These are phyloP conservation scores for Crepidodera aurea DNA, from an alignment of 2,888 invertebrate species.

Conservation along the genomic window DNA sequence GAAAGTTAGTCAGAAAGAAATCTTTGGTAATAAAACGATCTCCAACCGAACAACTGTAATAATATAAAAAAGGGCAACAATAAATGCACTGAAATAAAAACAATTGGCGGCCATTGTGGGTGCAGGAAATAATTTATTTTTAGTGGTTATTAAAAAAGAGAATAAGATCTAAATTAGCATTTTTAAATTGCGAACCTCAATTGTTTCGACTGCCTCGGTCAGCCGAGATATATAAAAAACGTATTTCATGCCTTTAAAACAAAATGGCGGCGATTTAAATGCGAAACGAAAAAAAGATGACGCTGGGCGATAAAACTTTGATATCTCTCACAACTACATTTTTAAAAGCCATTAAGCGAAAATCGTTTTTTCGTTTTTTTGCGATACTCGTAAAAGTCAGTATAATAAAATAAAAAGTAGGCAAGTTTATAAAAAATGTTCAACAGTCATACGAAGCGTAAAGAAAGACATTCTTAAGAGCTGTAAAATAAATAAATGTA, in stretches of 20 bases:
- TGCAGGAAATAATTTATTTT: slow-evolving; percentile 36
- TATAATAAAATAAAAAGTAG: too few species aligned
- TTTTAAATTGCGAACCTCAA: slow-evolving; percentile 36
- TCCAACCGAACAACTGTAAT: too few species aligned
- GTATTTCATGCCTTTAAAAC: slow-evolving; percentile 26
- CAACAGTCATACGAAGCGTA: too few species aligned
- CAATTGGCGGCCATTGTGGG: slow-evolving; percentile 29
- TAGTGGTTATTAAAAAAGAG: slow-evolving; percentile 31
- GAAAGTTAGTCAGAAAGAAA: too few species aligned
- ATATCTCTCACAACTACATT: not conserved
- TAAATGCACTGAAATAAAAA: slow-evolving; percentile 14
- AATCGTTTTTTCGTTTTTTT: not conserved
- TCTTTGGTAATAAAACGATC: too few species aligned
- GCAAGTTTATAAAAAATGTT: too few species aligned
- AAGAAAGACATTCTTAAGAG: too few species aligned
- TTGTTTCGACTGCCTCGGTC: slow-evolving; percentile 19
- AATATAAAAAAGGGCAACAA: not conserved
- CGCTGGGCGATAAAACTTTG: not conserved
- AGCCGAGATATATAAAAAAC: slow-evolving; percentile 23
- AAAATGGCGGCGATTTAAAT: slow-evolving; percentile 18
- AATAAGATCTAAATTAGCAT: slow-evolving; percentile 42
- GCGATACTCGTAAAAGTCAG: not conserved
- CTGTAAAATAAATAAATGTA: too few species aligned
- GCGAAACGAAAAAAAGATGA: slow-evolving; percentile 19
- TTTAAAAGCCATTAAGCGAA: not conserved